Evolutionary conservation across 1,140 invertebrate genomes (phyloP).

Genomic region (Heterodera schachtii): DNA sequence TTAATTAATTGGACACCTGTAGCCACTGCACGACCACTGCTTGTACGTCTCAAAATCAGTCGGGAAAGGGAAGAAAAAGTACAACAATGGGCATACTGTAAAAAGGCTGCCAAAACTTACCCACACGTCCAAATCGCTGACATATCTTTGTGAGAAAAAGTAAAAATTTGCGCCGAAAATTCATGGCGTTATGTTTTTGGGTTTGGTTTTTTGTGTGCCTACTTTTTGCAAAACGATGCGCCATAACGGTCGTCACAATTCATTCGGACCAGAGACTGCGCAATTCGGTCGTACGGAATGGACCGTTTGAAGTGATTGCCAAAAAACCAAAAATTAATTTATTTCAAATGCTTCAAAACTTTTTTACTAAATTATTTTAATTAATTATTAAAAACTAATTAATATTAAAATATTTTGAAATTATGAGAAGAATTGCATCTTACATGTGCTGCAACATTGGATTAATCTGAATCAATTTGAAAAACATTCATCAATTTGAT

Average conservation of each 20-base stretch:
- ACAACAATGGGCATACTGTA: not conserved
- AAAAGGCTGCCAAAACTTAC: not conserved
- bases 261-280: conserved; percentile 34
- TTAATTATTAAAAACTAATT: too few species aligned
- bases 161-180: conserved; percentile 3
- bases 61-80: conserved; percentile 10
- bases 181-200: too few species aligned
- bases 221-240: conserved; percentile 40
- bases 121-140: conserved; percentile 7
- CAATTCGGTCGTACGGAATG: conserved; percentile 40
- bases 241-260: conserved; percentile 41
- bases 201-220: not conserved
- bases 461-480: conserved; percentile 26
- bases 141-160: conserved; percentile 8
- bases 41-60: conserved; percentile 11
- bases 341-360: too few species aligned
- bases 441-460: conserved; percentile 41
- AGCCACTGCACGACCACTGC: conserved; percentile 18
- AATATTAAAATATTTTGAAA: not conserved
- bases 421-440: not conserved
- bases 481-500: too few species aligned
- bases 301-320: conserved; percentile 42
- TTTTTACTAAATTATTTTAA: too few species aligned
- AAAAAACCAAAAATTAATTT: not conserved
- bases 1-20: not conserved